Conservation (phyloP, 2,113 vertebrate genomes). For the Actinemys pallida region DNA sequence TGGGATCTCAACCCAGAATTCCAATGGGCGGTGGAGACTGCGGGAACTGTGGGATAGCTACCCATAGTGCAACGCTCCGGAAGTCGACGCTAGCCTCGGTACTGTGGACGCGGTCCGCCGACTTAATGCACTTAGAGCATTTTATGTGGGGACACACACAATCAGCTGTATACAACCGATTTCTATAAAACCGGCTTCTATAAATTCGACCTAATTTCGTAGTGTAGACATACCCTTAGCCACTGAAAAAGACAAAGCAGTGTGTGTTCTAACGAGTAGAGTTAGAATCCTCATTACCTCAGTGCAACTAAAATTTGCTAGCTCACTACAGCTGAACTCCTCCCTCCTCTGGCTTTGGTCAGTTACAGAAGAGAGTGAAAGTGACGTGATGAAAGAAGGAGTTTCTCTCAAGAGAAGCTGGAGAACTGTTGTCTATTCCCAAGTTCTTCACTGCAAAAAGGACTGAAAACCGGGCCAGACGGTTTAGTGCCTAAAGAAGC, state of each 20-base stretch:
- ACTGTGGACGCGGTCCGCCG: too few species aligned
- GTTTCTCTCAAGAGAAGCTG: background rate
- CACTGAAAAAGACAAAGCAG: background rate
- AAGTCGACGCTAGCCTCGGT: too few species aligned
- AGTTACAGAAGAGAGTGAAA: background rate
- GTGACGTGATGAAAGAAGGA: background rate
- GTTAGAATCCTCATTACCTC: background rate
- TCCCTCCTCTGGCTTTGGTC: background rate
- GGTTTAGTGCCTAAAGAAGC: background rate
- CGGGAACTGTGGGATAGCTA: too few species aligned
- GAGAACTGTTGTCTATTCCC: background rate
- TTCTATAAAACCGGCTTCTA: too few species aligned
- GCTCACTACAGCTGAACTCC: background rate
- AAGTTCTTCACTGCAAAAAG: background rate
- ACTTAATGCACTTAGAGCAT: too few species aligned
- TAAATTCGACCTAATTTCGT: too few species aligned
- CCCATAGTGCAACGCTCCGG: too few species aligned
- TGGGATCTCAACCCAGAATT: too few species aligned
- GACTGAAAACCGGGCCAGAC: rapidly evolving
- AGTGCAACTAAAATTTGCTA: background rate
- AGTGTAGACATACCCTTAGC: too few species aligned
- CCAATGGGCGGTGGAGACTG: too few species aligned
- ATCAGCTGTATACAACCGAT: too few species aligned
- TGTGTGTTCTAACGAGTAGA: background rate
- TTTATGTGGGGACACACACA: too few species aligned